Conservation (phyloP, 2,797 vertebrate species). For the Tokudaia muenninki region DNA sequence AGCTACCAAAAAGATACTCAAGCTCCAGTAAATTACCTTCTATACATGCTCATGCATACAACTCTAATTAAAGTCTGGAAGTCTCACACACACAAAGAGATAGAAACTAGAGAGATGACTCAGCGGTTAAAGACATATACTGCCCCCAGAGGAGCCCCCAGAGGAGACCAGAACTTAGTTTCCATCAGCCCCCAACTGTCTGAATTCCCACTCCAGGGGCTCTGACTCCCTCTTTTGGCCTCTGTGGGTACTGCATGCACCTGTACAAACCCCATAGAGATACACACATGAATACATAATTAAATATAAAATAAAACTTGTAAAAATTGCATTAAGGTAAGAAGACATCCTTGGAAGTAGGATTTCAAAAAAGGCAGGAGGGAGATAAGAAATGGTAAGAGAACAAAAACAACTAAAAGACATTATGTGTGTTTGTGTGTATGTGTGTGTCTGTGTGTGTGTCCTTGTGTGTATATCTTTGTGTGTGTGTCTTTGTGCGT, state of each 20-base stretch:
- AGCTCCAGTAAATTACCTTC: background rate
- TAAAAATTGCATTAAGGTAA: background rate
- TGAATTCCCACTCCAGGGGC: background rate
- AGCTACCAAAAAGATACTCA: background rate
- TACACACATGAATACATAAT: background rate
- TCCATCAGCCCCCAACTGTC: background rate
- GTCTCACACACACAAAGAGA: background rate
- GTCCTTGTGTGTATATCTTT: rapidly evolving
- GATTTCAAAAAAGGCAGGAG: background rate
- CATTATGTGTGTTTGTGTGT: no score
- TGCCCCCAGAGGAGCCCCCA: background rate
- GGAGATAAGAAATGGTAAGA: background rate
- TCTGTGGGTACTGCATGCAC: no score
- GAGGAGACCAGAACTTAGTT: background rate
- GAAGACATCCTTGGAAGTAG: background rate
- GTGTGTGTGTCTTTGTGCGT: background rate
- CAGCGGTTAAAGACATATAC: background rate
- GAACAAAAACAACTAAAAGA: background rate
- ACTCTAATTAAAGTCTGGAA: background rate
- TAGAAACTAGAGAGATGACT: background rate
- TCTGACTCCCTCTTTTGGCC: background rate
- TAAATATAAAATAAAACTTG: background rate
- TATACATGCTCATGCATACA: no score
- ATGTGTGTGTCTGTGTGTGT: background rate
- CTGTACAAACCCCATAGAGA: background rate